Evolutionary conservation across 1,140 invertebrate genomes (phyloP), one percentile per base, ranked within the genome.

Genomic region (Drosophila serrata): DNA sequence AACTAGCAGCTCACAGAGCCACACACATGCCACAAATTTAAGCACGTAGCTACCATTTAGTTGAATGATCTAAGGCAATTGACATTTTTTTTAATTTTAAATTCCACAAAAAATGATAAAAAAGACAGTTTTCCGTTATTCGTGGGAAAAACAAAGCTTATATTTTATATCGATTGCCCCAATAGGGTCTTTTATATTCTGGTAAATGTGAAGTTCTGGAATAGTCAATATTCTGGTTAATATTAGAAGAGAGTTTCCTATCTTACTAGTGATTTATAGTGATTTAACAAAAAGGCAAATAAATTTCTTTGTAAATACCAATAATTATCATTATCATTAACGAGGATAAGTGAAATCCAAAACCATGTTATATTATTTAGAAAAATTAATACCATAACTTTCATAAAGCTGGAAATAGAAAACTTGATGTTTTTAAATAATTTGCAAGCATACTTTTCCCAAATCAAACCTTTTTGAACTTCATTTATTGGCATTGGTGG

Each of bases 11-110:
- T 69, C 27, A 33, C 46, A 56, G 24, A 56, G 40, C 40, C 67
- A 57, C 67, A 70, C 33, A 57, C 67, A 69, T 70, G 49, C 63
- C 63, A 58, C 65, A 59, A 70, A 87, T 88, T 87, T 62, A 63
- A 55, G 43, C 80, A 82, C 84, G 80, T 82, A 62, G 61, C 79
- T 65, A 58, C 64, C 45, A 88, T 84, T 87, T 84, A 62, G 72
- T 43, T 58, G 80, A 70, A 40, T 78, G 57, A 70, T 65, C 68
- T 74, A 59, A 70, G 37, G 45, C 74, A 81, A 85, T 82, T 88
- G 68, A 76, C 76, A 75, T 75, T 64, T 60, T 53, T 53, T 39
- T 4, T 37, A n/a, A 15, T 22, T 22, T 7, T 35, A 15, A 17
- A 24, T 42, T 57, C 12, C 13, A 5, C 11, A 46, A 27, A n/a